These are phyloP conservation scores for Ormyrus nitidulus DNA, from an alignment of 2,888 invertebrate species.

Conservation along the genomic window DNA sequence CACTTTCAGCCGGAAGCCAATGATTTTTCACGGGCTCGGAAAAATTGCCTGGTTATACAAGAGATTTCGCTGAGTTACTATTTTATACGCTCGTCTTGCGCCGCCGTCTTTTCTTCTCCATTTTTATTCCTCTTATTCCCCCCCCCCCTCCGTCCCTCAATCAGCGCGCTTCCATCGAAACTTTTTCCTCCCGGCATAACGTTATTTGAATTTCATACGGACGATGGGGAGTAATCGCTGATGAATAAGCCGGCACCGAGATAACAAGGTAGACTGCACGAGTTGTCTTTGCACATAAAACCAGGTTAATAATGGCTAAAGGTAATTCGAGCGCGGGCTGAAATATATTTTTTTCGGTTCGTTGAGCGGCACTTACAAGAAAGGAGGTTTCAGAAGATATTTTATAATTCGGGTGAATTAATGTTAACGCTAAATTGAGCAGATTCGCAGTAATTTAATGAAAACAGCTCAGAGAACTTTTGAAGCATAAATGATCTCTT, in stretches of 20 bases:
- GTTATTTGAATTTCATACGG: slow-evolving; percentile 44
- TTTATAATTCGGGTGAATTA: too few species aligned
- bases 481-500: too few species aligned
- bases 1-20: slow-evolving; percentile 36
- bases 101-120: background rate
- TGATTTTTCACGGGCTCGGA: slow-evolving; percentile 50
- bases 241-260: background rate
- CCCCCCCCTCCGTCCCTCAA: slow-evolving; percentile 9
- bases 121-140: slow-evolving; percentile 6
- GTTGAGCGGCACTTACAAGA: too few species aligned
- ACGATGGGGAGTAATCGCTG: slow-evolving; percentile 3
- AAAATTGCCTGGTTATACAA: slow-evolving; percentile 54
- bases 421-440: too few species aligned
- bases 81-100: slow-evolving; percentile 35
- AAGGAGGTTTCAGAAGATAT: too few species aligned
- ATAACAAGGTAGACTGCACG: too few species aligned
- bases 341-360: too few species aligned
- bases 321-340: too few species aligned
- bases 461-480: too few species aligned
- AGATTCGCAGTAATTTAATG: too few species aligned
- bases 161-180: slow-evolving; percentile 29
- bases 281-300: too few species aligned
- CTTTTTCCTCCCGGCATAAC: slow-evolving; percentile 20
- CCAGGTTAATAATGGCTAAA: too few species aligned
- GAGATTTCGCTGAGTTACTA: slow-evolving; percentile 47